Evolutionary conservation across 2,797 vertebrate genomes (phyloP), one percentile per base, ranked within the genome.

Genomic region (Scleropages formosus): DNA sequence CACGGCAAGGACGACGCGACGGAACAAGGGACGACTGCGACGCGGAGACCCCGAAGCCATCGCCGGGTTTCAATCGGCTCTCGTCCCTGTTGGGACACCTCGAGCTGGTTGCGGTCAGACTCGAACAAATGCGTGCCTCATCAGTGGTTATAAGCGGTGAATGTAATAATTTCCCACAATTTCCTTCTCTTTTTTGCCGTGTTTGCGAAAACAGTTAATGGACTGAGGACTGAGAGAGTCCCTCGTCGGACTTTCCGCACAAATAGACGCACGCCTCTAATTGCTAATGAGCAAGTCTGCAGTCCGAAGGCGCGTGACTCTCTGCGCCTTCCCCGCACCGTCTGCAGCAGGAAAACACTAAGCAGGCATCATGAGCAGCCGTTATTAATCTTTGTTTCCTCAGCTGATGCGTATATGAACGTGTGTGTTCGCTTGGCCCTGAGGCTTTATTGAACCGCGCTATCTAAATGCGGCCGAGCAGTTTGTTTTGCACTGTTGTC

Each of bases 241-340:
- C 83, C 80, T 80, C 86, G 83, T 85, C 80, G 88, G 84, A 85
- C 85, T 87, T 71, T 80, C 87, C 86, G 81, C 81, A 80, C 83
- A 82, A 75, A 84, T 81, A 82, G 80, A 81, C 82, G 82, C 79
- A 83, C 87, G 78, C 82, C 80, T 84, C 86, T 88, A 87, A 89
- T 79, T 80, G 80, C 86, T 89, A 87, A 88, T 87, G 85, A 88
- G 84, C 82, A 80, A 80, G 77, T 68, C 76, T 80, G 80, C 82
- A 77, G 70, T 74, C 79, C 77, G 71, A 72, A 78, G 72, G 76
- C 20, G 31, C 22, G 51, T 73, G 63, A 65, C 72, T 74, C 74
- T 72, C 72, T 63, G 67, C 67, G 70, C 70, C 53, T n/a, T n/a
- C n/a, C n/a, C n/a, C n/a, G n/a, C n/a, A n/a, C n/a, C n/a, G n/a